phyloP scores from a whole-genome alignment of 1,140 invertebrate genomes.

The Lineus longissimus region DNA sequence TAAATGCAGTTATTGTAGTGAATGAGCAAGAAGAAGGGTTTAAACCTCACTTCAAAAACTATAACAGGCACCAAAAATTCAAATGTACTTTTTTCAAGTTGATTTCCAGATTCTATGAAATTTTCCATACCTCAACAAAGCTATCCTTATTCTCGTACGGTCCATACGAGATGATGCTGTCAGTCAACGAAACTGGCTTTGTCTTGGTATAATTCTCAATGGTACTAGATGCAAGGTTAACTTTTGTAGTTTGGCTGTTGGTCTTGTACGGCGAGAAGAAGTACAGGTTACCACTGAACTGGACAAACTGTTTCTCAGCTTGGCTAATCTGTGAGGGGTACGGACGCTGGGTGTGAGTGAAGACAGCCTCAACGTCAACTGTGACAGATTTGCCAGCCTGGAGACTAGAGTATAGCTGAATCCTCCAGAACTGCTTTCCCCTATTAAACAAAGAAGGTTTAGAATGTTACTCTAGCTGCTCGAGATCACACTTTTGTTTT shows the following conservation, averaged over 20 bases:
- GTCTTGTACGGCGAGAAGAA: conserved; percentile 79
- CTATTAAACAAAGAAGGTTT: conserved; percentile 24
- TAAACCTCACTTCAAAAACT: too few species aligned
- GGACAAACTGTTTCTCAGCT: conserved; percentile 88
- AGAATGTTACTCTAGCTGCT: neutral
- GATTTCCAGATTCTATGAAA: too few species aligned
- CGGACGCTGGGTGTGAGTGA: conserved; percentile 71
- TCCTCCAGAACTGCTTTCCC: conserved; percentile 38
- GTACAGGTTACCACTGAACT: conserved; percentile 79
- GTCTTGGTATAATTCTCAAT: conserved; percentile 81
- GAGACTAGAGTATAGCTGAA: conserved; percentile 42
- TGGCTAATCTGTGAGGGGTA: conserved; percentile 85
- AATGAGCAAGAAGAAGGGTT: too few species aligned
- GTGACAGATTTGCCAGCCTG: conserved; percentile 43
- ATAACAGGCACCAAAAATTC: too few species aligned
- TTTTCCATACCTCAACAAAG: conserved; percentile 51
- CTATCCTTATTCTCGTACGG: conserved; percentile 74
- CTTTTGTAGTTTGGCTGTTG: conserved; percentile 73
- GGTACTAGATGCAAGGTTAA: conserved; percentile 71
- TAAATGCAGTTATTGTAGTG: too few species aligned
- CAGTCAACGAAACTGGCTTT: conserved; percentile 76
- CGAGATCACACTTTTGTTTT: neutral
- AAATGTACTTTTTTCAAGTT: too few species aligned
- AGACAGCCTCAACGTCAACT: conserved; percentile 70
- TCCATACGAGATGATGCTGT: conserved; percentile 79